Percentiles rank a stretch among this genome's conserved stretches.
Conservation (phyloP, 2,113 vertebrate genomes). For the Scomber japonicus region DNA sequence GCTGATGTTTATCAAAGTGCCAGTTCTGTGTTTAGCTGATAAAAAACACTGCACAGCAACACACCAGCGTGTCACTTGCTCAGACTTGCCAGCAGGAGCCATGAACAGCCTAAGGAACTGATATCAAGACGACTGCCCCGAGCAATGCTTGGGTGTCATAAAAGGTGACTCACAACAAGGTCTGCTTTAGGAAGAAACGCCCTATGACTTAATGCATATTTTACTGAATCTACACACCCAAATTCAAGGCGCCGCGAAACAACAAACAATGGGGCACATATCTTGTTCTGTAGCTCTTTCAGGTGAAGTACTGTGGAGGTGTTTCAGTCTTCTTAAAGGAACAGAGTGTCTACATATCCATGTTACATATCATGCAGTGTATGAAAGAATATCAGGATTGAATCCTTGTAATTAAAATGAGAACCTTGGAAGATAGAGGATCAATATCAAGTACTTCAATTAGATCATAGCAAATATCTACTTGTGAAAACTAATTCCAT, state of each 20-base stretch:
- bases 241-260: conserved; percentile 47
- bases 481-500: not conserved
- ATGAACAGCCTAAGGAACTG: conserved; percentile 45
- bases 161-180: conserved; percentile 64
- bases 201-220: conserved; percentile 35
- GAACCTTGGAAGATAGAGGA: not conserved
- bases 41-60: not conserved
- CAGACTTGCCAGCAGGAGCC: conserved; percentile 43
- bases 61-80: conserved; percentile 30
- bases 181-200: conserved; percentile 68
- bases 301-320: not conserved
- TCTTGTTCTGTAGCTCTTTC: conserved; percentile 41
- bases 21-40: not conserved
- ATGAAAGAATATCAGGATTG: not conserved
- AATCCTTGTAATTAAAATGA: not conserved
- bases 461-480: not conserved
- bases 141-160: conserved; percentile 61
- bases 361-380: conserved; percentile 7
- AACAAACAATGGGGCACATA: conserved; percentile 62
- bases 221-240: conserved; percentile 70
- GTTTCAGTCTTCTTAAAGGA: conserved; percentile 16
- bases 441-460: not conserved
- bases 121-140: conserved; percentile 15
- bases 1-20: conserved; percentile 5
- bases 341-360: not conserved